Evolutionary conservation across 1,140 invertebrate species (phyloP), one percentile per base, ranked within the genome.

Genomic region (Acyrthosiphon pisum): DNA sequence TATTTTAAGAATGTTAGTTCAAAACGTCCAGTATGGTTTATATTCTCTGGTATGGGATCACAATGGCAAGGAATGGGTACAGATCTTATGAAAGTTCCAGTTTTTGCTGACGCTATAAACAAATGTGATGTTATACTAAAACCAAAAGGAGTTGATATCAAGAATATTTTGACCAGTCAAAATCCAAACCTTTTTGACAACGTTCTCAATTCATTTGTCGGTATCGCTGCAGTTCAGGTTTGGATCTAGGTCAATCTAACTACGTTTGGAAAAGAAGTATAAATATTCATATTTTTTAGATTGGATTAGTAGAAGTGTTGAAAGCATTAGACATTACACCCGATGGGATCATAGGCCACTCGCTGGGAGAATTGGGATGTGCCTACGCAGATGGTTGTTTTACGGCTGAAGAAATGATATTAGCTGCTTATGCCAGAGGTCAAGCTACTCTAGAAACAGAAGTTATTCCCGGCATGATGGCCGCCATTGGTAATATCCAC

Each of bases 211-310:
- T 96, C 96, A 3, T 97, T 98, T 94, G 96, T 98, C 83, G 96
- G 96, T 48, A 98, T 97, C 94, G 96, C 97, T 91, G 97, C 98
- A 26, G 97, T 99, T 93, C 98, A 98, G 95, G 97, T 97, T 46
- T n/a, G 37, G 20, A 41, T 41, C 41, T 41, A 41, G 41, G 8
- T 50, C 11, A 2, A 30, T 14, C 22, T 4, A 56, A n/a, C 4
- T 2, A 9, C 7, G 37, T 26, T 41, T 11, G 37, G 7, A 11
- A 3, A 14, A 41, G 23, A 41, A 30, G 4, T 44, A 84, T 83
- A 8, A 37, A 11, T 26, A 11, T 4, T n/a, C n/a, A 23, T 90
- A 35, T 91, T 76, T 94, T 44, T 86, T 46, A 97, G 95, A 96
- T 98, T 94, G 97, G 97, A 50, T 94, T 98, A 2, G 96, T 97